Evolutionary conservation across 2,888 invertebrate species (phyloP), one percentile per base, ranked within the genome.

Genomic region (Lomographa bimaculata): DNA sequence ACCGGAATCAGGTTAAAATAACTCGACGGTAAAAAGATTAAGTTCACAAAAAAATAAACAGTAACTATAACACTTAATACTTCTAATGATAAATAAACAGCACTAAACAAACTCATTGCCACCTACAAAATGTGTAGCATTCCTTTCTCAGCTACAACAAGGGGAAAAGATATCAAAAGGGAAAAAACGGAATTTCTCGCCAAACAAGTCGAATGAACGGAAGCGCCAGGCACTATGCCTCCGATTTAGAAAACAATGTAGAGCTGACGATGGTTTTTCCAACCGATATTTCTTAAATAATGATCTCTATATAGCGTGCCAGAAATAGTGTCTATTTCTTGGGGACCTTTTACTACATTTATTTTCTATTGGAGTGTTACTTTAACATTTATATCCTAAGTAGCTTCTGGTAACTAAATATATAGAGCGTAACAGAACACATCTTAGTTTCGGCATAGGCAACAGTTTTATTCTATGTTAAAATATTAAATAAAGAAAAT

Each of bases 161-260:
- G 48, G 42, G 59, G 54, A 61, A 67, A 68, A 68, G 60, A 60
- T 70, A 74, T 61, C 60, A 63, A 63, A 60, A 58, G 54, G 60
- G 58, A 67, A 68, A 70, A 67, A 69, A 64, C 67, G 51, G 57
- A 71, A 72, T 74, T 73, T 71, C 69, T 72, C 70, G 62, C 69
- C 71, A 74, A 79, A 78, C 71, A 79, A 73, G 73, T 73, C 63
- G 74, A 76, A 71, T 72, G 60, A 71, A 72, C 76, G 79, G 79
- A 78, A 77, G 71, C 73, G 71, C 66, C 71, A 68, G 71, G 69
- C 75, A 71, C 78, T 73, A 69, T 70, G 74, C 54, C 79, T 78
- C 81, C 81, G 79, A 72, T 81, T 77, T 77, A 74, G 77, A 80
- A 82, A 82, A 79, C 79, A 81, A 79, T 75, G 76, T 77, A 73